Base-by-base conservation (phyloP, 2,888 invertebrate genomes). In the Ischnura elegans region DNA sequence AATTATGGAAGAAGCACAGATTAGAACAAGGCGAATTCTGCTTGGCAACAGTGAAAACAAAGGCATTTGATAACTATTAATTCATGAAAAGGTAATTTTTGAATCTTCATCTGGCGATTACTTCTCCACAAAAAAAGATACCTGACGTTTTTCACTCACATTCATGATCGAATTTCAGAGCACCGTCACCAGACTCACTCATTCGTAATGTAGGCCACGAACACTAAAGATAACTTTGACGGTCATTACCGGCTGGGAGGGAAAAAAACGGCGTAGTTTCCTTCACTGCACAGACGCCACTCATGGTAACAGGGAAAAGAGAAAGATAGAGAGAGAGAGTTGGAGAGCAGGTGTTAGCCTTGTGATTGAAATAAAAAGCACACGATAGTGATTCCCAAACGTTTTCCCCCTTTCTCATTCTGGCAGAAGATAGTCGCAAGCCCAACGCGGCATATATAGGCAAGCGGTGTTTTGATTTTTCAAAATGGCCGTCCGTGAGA, bases 401-500 rank as follows among this genome's bases (percentile, higher is more conserved):
- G 90, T 25, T 43, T 13, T 43, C 45, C 45, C 51, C 47, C 51
- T 13, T 19, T 19, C 47, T 5, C n/a, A 10, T 45, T 25, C 55
- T 43, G 90, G 61, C 90, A 36, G 36, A 43, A 87, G 87, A 36
- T 87, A n/a, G n/a, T n/a, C n/a, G n/a, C 55, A 55, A 90, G n/a
- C 43, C 90, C 90, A n/a, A 43, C 90, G 21, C 51, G 90, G 43
- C 36, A 43, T 4, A 61, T 55, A 55, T 61, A 61, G 42, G 61
- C 43, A 19, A 61, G 90, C 42, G 36, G 51, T 29, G 43, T 90
- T 90, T 90, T 61, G 61, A 61, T 90, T 90, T 51, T 61, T 90
- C 61, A 90, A 90, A 61, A 90, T 90, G 90, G 90, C 90, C 55
- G 90, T 61, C 61, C 61, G 42, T 16, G 66, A 36, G 76, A 25